Evolutionary conservation across 2,113 vertebrate species (phyloP), one percentile per base, ranked within the genome.

Genomic region (Microcebus jonahi): DNA sequence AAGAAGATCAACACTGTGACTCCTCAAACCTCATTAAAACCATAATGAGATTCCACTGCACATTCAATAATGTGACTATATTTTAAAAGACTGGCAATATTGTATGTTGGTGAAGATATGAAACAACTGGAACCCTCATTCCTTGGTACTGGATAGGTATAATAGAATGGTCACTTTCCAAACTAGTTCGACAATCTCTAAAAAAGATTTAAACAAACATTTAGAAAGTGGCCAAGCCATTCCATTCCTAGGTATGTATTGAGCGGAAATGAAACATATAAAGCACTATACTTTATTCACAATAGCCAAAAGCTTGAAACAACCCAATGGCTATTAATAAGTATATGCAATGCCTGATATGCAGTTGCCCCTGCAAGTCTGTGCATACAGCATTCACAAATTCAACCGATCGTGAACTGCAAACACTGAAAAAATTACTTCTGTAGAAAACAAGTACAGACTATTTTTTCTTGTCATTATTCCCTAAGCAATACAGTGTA

Each of bases 31-130:
- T 15, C 17, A 36, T n/a, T 55, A 36, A 63, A 63, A 27, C 29
- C 21, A 71, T 20, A 68, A 5, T 45, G 17, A 39, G 29, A 57
- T 39, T n/a, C 39, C 15, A 14, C 31, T 11, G 10, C 12, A 17
- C 12, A 0, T 18, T 57, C 15, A 17, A 6, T 14, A 17, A 2
- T 4, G 2, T 20, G 27, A 29, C 27, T 14, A 0, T 2, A 42
- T 57, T 55, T 68, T n/a, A 27, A 42, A 79, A 71, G 11, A 48
- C 9, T 55, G 17, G 8, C 42, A 82, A 42, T 18, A 36, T 17
- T 14, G 23, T 27, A 34, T 13, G 4, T 8, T 63, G 42, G 6
- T 36, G 15, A 55, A 8, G 8, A 61, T 29, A 8, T 45, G 7
- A 48, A 57, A 57, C 55, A 55, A 5, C 1, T 8, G 10, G 36